Base-by-base conservation (phyloP, 2,888 invertebrate species). In the Sinopyrophorus schimmeli region DNA sequence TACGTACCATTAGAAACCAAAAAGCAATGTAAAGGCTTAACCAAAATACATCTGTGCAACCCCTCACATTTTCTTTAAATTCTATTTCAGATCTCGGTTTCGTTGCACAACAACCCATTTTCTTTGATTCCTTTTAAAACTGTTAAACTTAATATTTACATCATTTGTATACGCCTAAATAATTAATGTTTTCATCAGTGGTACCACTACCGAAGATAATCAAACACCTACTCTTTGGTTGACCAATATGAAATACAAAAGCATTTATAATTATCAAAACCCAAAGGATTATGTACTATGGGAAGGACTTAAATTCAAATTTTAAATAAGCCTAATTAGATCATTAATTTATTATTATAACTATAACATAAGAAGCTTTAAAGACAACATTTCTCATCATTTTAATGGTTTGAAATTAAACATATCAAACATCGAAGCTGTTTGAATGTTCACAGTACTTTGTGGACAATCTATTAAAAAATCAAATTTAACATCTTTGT, bases 21-120 rank as follows among this genome's bases (percentile, higher is more conserved):
- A 92, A 91, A 41, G 84, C 68, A 58, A 90, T 79, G 68, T 87
- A 92, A 65, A 89, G 74, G 66, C 84, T 78, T 26, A 92, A 79
- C 89, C 89, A 92, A 58, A 87, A 78, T 5, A 89, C 80, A 75
- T 92, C 92, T 2, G 92, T 92, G 67, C 92, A 92, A 38, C 84
- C 82, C 69, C 90, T 81, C 46, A 77, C 76, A 21, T 76, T 77
- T 11, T 51, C 26, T 38, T 57, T 48, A 5, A 58, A 51, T 5
- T 43, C 44, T 72, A 80, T 78, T 70, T 80, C 79, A n/a, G 80
- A 80, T 17, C 77, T 74, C 57, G 82, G 80, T 70, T 82, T 81
- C 66, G 83, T 81, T 70, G 81, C 81, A 34, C 82, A 76, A 70
- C 85, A 86, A 55, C 85, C 84, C 86, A 86, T 86, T 52, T 57